These are phyloP conservation scores for Eristalis intricaria DNA, from an alignment of 2,888 invertebrate species.

Conservation along the genomic window DNA sequence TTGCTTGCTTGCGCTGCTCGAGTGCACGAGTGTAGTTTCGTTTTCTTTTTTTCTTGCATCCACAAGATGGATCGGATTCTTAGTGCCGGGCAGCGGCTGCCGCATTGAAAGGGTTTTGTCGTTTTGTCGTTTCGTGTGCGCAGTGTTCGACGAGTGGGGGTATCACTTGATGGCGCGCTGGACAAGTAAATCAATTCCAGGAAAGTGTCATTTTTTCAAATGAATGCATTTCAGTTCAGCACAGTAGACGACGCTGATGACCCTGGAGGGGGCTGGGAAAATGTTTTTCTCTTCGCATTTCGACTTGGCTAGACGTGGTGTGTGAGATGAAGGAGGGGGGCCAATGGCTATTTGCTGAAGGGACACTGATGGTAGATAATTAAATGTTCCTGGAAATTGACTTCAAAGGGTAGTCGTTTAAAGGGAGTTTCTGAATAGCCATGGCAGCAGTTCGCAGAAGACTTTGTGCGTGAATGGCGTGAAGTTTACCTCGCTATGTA, in stretches of 20 bases:
- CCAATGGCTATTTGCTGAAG: not conserved
- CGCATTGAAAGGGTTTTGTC: not conserved
- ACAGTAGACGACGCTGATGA: not conserved
- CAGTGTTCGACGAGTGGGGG: not conserved
- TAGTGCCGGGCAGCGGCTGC: not conserved
- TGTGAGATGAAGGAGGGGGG: not conserved
- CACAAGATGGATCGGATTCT: not conserved
- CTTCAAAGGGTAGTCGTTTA: not conserved
- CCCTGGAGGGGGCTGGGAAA: not conserved
- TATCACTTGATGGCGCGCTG: slow-evolving; percentile 21
- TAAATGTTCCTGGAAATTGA: not conserved
- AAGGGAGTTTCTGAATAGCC: not conserved
- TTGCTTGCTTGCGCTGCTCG: slow-evolving; percentile 9
- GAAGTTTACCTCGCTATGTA: too few relatives aligned
- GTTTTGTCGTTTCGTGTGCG: not conserved
- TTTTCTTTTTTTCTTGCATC: slow-evolving; percentile 42
- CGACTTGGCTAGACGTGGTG: not conserved
- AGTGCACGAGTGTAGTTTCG: slow-evolving; percentile 17
- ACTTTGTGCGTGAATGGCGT: too few relatives aligned
- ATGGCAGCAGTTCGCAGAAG: too few relatives aligned
- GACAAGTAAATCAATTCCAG: slow-evolving; percentile 70
- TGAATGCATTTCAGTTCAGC: slow-evolving; percentile 55
- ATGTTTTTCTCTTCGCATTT: not conserved
- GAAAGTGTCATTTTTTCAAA: slow-evolving; percentile 70
- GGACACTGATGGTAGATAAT: not conserved